Evolutionary conservation across 1,140 invertebrate species (phyloP).

Genomic region (Brachionus angularis): DNA sequence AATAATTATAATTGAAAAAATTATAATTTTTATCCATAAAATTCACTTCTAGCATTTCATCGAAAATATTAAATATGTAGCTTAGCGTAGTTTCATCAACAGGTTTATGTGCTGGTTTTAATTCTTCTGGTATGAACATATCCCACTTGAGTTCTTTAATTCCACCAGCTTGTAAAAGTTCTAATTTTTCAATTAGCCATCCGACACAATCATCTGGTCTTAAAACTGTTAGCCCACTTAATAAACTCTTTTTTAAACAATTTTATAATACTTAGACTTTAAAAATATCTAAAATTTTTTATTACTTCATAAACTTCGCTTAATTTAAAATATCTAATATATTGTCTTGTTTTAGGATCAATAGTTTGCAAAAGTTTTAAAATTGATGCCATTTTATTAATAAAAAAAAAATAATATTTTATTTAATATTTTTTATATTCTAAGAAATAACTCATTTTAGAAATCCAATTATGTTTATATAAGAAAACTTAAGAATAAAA

Average conservation of each 20-base stretch:
- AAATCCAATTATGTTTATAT: too few species aligned
- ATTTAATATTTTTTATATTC: too few species aligned
- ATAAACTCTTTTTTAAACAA: too few species aligned
- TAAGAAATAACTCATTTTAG: too few species aligned
- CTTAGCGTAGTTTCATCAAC: slow-evolving; percentile 38
- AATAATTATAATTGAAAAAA: neutral
- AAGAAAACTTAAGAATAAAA: too few species aligned
- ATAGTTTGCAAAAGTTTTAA: slow-evolving; percentile 35
- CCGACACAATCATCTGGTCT: slow-evolving; percentile 10
- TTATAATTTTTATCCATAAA: too few species aligned
- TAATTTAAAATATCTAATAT: slow-evolving; percentile 40
- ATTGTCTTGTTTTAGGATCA: slow-evolving; percentile 41
- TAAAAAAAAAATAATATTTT: too few species aligned
- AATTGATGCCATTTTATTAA: slow-evolving; percentile 35
- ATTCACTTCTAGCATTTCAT: slow-evolving; percentile 39
- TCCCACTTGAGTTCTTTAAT: slow-evolving; percentile 46
- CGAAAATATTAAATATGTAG: slow-evolving; percentile 34
- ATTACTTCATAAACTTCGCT: slow-evolving; percentile 35
- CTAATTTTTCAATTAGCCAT: slow-evolving; percentile 42
- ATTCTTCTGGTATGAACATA: slow-evolving; percentile 53
- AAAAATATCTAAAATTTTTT: neutral
- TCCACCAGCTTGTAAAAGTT: slow-evolving; percentile 2
- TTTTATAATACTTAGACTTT: neutral
- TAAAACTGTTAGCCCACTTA: slow-evolving; percentile 32
- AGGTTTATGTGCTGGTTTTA: slow-evolving; percentile 48